Base-by-base conservation (phyloP, 2,888 invertebrate species). In the Sturmia bella region DNA sequence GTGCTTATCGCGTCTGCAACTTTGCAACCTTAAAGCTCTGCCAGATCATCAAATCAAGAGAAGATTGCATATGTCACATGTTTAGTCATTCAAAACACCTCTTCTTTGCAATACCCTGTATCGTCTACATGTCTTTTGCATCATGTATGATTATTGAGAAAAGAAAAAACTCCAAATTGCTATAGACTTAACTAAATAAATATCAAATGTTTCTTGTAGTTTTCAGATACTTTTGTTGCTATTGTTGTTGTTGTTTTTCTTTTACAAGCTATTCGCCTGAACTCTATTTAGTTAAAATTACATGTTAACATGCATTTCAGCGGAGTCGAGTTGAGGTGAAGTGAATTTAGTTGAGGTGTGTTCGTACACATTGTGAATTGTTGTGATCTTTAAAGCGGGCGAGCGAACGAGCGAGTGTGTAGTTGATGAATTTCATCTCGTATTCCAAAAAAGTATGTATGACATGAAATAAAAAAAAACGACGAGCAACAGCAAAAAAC, bases 231-330 rank as follows among this genome's bases (percentile, higher is more conserved):
- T 32, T 19, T 37, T 50, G 13, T 50, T 21, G 13, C 21, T 19
- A 5, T 45, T 45, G 12, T 19, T 3, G 15, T 41, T 41, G 12
- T n/a, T 54, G 6, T 11, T 45, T 1, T 74, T 15, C 21, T 32
- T 7, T 43, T 54, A 17, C 54, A 19, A 21, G 41, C 19, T 11
- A 19, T 57, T 52, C 17, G 27, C 6, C 52, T 73, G 72, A 73
- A 73, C 72, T 68, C 72, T 72, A 66, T 72, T 78, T 78, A 78
- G 66, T 73, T 69, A 68, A 68, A 66, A 64, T 80, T 69, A 80
- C 45, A 70, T 59, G 69, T 80, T 75, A 73, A 56, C 72, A 73
- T 77, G 72, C 72, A 63, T 39, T 70, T 61, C 70, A 66, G 19
- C 56, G 27, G 50, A 68, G 27, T n/a, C n/a, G n/a, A n/a, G 32